These are phyloP conservation scores for Pterocles burchelli DNA, from an alignment of 2,113 vertebrate species.

Conservation along the genomic window DNA sequence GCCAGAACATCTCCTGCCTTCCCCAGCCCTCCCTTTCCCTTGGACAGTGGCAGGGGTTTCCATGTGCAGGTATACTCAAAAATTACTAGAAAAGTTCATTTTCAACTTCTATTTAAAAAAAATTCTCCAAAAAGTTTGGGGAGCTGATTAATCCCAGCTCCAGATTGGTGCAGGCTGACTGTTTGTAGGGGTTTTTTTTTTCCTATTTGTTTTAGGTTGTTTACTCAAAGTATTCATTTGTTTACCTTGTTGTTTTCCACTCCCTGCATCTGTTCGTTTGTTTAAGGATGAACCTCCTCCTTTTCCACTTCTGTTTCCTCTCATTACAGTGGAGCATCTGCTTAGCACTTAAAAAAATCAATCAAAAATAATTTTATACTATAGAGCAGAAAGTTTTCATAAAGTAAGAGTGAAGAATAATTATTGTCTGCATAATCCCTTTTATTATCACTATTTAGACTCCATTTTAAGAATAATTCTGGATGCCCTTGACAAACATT, in stretches of 20 bases:
- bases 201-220: slow-evolving; percentile 34
- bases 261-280: slow-evolving; percentile 73
- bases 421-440: background rate
- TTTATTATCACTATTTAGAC: background rate
- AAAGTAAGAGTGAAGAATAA: background rate
- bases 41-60: background rate
- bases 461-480: background rate
- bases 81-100: background rate
- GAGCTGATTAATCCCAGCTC: background rate
- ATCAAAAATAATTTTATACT: slow-evolving; percentile 29
- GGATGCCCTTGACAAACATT: background rate
- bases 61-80: background rate
- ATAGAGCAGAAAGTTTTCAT: slow-evolving; percentile 1
- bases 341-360: slow-evolving; percentile 44
- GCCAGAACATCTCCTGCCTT: background rate
- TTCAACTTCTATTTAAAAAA: background rate
- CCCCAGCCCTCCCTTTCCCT: background rate
- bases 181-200: background rate
- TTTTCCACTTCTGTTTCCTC: slow-evolving; percentile 65
- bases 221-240: slow-evolving; percentile 65
- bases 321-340: slow-evolving; percentile 71
- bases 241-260: slow-evolving; percentile 68
- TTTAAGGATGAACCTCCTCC: slow-evolving; percentile 55
- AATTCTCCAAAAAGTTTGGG: background rate
- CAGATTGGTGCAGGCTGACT: background rate